phyloP scores from a whole-genome alignment of 2,113 vertebrate genomes.

The Ariopsis seemanni region DNA sequence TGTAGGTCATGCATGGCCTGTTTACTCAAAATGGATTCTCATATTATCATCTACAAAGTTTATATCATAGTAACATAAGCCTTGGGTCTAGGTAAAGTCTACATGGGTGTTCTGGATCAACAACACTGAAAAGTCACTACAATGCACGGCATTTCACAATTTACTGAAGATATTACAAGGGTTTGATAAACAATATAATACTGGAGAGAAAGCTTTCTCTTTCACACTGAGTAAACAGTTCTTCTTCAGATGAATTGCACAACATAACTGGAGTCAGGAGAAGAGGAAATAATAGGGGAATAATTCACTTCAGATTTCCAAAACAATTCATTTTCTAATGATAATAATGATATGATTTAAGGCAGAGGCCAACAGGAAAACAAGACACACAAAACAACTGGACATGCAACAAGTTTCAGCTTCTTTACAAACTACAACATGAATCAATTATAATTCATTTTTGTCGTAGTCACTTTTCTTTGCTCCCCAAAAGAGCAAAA shows the following conservation, averaged over 20 bases:
- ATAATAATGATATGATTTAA: not conserved
- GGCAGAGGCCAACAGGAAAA: slow-evolving; percentile 3
- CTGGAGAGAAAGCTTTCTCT: not conserved
- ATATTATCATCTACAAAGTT: not conserved
- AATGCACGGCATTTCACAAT: not conserved
- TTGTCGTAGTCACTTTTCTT: not conserved
- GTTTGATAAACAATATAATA: not conserved
- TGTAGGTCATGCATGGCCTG: slow-evolving; percentile 5
- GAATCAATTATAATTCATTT: not conserved
- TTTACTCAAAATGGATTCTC: not conserved
- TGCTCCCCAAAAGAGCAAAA: not conserved
- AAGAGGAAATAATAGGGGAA: not conserved
- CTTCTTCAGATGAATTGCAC: not conserved
- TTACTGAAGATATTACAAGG: not conserved
- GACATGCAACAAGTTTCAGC: not conserved
- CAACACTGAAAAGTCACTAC: not conserved
- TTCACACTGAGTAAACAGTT: not conserved
- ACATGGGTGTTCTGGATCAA: not conserved
- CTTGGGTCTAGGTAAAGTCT: not conserved
- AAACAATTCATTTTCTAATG: not conserved
- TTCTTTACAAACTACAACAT: too few relatives aligned
- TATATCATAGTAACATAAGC: not conserved
- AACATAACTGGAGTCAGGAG: not conserved
- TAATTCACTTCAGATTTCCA: not conserved
- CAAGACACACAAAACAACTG: not conserved